phyloP scores from a whole-genome alignment of 2,797 vertebrate genomes.

The Xenops minutus region DNA sequence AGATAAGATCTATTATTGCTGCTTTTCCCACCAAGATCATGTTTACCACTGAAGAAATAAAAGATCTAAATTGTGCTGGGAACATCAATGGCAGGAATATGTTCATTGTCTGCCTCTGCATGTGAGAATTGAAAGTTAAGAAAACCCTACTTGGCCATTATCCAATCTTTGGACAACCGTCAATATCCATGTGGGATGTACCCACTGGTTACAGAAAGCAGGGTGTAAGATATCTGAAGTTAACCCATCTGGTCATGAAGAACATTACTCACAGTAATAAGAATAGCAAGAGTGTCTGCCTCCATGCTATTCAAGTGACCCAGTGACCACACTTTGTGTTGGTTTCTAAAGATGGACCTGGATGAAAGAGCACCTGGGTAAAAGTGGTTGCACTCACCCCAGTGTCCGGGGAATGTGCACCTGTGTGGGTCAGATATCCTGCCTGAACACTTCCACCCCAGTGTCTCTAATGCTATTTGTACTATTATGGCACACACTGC shows the following conservation, averaged over 20 bases:
- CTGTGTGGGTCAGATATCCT: background rate
- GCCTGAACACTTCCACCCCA: background rate
- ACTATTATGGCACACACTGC: background rate
- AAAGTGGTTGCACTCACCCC: background rate
- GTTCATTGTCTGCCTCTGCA: background rate
- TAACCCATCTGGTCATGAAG: background rate
- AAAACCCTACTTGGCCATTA: background rate
- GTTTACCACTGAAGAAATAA: background rate
- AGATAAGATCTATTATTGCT: background rate
- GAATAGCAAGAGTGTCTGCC: background rate
- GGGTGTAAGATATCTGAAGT: background rate
- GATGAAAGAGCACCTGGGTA: background rate
- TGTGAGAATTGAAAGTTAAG: background rate
- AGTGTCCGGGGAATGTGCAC: background rate
- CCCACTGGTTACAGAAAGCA: background rate
- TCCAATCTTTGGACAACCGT: background rate
- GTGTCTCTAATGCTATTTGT: background rate
- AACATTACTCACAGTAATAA: background rate
- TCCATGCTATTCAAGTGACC: background rate
- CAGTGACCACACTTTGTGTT: background rate
- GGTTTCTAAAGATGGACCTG: background rate
- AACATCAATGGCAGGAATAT: background rate
- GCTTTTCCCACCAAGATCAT: background rate
- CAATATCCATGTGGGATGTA: background rate
- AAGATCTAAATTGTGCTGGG: background rate